These are phyloP conservation scores for Salvator merianae DNA, from an alignment of 2,113 vertebrate genomes.

Conservation along the genomic window DNA sequence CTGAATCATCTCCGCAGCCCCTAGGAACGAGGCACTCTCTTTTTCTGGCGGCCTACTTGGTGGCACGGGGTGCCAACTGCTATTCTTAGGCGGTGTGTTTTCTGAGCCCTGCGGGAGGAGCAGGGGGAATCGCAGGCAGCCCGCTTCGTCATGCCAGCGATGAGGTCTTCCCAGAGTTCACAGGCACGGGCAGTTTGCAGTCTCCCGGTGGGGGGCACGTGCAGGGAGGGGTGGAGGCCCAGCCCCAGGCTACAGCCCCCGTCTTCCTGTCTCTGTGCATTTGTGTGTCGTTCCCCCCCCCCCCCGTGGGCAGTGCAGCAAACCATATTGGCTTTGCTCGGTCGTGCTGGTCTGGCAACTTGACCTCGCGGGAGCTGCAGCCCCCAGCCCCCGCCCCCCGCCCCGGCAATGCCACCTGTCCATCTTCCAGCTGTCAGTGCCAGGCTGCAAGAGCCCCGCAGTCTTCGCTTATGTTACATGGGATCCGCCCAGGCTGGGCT, in stretches of 20 bases:
- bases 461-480: background rate
- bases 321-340: too few relatives aligned
- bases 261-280: background rate
- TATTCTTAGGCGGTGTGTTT: background rate
- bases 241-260: too few relatives aligned
- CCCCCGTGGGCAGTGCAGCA: too few relatives aligned
- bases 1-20: background rate
- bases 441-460: background rate
- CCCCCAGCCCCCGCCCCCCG: background rate
- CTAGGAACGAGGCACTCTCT: background rate
- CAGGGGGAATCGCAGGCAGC: background rate
- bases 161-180: too few relatives aligned
- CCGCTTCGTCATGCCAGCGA: background rate
- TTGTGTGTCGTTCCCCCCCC: background rate
- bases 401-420: background rate
- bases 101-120: background rate
- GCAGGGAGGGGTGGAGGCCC: too few relatives aligned
- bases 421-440: background rate
- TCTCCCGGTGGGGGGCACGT: background rate
- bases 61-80: background rate
- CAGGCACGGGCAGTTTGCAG: too few relatives aligned
- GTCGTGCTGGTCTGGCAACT: background rate
- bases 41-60: too few relatives aligned
- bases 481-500: background rate
- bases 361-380: too few relatives aligned